Base-by-base conservation (phyloP, 1,140 invertebrate species). In the Acromyrmex heyeri region DNA sequence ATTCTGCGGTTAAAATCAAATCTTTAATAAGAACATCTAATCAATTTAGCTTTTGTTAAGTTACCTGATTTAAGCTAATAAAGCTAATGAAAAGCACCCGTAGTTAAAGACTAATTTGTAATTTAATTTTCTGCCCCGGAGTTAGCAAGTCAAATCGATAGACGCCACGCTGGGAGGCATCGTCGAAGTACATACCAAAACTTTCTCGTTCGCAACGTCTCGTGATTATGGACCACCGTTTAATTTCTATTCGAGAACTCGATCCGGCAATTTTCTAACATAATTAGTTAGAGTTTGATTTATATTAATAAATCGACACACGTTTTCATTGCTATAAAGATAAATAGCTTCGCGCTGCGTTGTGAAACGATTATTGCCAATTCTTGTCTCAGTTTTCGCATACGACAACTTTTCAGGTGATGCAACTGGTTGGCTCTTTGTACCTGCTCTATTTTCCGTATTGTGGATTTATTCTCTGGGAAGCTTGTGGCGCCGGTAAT, bases 361-460 rank as follows among this genome's bases (percentile, higher is more conserved):
- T 44, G 18, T 57, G 18, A 16, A 70, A 62, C 0, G 75, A 7
- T 8, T 24, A 4, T 8, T 27, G 38, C 24, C 61, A 4, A 44
- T 5, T 70, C 8, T 18, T 24, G 30, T 53, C 14, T 24, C 27
- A 30, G 5, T 34, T 16, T 16, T 48, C 44, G n/a, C 55, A 27
- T 10, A 48, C 7, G 30, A 34, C 14, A 12, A 72, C 50, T 77
- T 91, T 89, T 7, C 72, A 95, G 94, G 94, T 95, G 44, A 95
- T 97, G 76, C 97, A 97, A 92, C 95, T 97, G 10, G 94, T 98
- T 18, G 97, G 97, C 44, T 97, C 97, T 0, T 94, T 98, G 57
- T 95, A 97, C 30, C 91, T 97, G 18, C 95, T 98, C 1, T 98
- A 97, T 91, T 96, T 97, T 87, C 97, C 97, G 0, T 97, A 97